Conservation (phyloP, 2,113 vertebrate genomes). For the Bubo bubo region DNA sequence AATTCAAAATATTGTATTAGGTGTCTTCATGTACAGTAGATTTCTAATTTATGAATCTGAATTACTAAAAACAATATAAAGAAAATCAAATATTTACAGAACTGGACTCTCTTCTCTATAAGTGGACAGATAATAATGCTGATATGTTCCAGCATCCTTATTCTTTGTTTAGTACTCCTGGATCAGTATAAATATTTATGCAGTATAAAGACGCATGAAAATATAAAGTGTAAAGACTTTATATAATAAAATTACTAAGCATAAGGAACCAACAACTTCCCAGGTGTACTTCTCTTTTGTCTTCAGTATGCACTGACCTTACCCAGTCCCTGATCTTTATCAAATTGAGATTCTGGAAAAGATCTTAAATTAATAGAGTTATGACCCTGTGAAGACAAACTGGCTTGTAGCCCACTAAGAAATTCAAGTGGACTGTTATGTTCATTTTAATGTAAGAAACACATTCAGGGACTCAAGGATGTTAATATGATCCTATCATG, state of each 20-base stretch:
- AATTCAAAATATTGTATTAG: not conserved
- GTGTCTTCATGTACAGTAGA: not conserved
- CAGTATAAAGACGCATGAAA: not conserved
- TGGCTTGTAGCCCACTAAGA: not conserved
- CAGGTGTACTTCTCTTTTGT: not conserved
- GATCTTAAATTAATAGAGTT: not conserved
- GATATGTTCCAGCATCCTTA: not conserved
- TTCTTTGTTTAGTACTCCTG: not conserved
- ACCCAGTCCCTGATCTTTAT: not conserved
- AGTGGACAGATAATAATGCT: not conserved
- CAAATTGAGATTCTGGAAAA: not conserved
- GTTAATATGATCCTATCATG: not conserved
- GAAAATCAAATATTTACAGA: not conserved
- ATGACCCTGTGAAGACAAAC: not conserved
- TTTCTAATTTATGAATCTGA: not conserved
- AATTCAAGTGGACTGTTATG: not conserved
- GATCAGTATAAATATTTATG: not conserved
- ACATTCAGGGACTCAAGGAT: not conserved
- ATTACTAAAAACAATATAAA: not conserved
- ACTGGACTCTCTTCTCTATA: not conserved
- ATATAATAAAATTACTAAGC: not conserved
- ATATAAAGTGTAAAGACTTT: not conserved
- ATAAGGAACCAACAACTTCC: not conserved
- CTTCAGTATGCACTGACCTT: not conserved
- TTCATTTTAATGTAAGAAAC: not conserved